A percentile compares a stretch with the other conserved stretches of the same genome.
Evolutionary conservation across 2,888 invertebrate genomes (phyloP).

Genomic region (Erebia epiphron): DNA sequence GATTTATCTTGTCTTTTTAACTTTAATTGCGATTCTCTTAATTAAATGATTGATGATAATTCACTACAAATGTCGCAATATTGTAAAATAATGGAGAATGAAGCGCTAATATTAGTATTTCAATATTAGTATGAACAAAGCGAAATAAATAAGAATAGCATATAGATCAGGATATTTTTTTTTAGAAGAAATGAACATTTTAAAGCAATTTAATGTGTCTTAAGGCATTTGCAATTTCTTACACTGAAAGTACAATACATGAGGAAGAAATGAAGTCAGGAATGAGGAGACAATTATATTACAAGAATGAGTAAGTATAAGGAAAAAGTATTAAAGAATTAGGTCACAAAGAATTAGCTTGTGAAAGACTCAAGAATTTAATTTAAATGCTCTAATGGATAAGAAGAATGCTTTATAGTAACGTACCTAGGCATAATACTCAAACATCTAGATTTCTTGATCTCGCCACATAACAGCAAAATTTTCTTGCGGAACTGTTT

Average conservation of each 20-base stretch:
- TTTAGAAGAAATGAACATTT: not conserved
- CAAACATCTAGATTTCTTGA: not conserved
- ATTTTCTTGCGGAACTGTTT: not conserved
- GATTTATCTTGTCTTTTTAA: too few species aligned
- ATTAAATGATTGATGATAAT: too few species aligned
- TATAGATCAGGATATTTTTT: too few species aligned
- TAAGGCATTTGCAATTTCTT: not conserved
- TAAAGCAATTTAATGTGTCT: not conserved
- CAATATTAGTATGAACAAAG: not conserved
- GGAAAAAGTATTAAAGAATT: conserved; percentile 34
- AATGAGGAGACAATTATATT: conserved; percentile 4
- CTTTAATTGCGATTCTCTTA: too few species aligned
- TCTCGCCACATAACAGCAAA: too few species aligned
- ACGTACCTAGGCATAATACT: not conserved
- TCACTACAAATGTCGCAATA: not conserved
- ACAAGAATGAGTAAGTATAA: conserved; percentile 22
- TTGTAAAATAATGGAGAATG: not conserved
- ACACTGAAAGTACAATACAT: not conserved
- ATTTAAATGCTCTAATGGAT: conserved; percentile 12
- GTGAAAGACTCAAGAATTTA: conserved; percentile 28
- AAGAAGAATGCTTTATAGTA: not conserved
- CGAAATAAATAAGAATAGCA: too few species aligned
- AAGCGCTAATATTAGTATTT: too few species aligned
- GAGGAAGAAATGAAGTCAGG: not conserved
- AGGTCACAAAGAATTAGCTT: conserved; percentile 31